A percentile compares a stretch with the other conserved stretches of the same genome.
Evolutionary conservation across 2,113 vertebrate species (phyloP).

Genomic region (Eudorcas thomsonii): DNA sequence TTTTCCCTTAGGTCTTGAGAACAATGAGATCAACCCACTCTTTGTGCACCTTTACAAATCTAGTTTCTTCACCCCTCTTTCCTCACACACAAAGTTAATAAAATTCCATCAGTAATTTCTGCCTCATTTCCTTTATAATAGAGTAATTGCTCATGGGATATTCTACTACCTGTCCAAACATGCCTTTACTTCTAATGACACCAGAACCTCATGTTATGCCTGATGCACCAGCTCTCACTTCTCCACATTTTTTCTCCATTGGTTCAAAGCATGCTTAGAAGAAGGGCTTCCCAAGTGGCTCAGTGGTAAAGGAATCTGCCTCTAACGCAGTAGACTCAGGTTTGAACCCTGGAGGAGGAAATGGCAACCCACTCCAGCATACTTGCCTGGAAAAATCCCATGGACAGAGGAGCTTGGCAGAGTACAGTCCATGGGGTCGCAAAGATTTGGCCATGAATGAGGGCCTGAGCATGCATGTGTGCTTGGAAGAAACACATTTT

Average conservation of each 20-base stretch:
- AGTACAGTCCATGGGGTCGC: rapidly evolving
- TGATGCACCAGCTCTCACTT: not conserved
- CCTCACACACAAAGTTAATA: not conserved
- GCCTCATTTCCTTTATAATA: not conserved
- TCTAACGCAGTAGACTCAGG: not conserved
- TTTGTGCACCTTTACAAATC: not conserved
- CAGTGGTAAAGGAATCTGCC: not conserved
- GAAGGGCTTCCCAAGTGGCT: not conserved
- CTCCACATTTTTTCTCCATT: not conserved
- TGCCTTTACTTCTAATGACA: not conserved
- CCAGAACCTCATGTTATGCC: rapidly evolving
- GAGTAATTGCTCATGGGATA: not conserved
- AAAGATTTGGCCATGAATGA: not conserved
- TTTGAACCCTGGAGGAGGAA: not conserved
- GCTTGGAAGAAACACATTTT: not conserved
- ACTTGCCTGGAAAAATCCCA: not conserved
- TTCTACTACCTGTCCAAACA: not conserved
- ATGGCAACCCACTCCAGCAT: not conserved
- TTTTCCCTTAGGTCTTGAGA: not conserved
- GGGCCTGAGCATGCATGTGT: not conserved
- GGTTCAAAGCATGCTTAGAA: not conserved
- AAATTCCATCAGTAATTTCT: not conserved
- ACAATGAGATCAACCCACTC: not conserved
- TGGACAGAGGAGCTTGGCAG: not conserved
- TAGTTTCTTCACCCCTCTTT: not conserved